These are phyloP conservation scores for Gryon sp. DNA, from an alignment of 1,140 invertebrate species.

Conservation along the genomic window DNA sequence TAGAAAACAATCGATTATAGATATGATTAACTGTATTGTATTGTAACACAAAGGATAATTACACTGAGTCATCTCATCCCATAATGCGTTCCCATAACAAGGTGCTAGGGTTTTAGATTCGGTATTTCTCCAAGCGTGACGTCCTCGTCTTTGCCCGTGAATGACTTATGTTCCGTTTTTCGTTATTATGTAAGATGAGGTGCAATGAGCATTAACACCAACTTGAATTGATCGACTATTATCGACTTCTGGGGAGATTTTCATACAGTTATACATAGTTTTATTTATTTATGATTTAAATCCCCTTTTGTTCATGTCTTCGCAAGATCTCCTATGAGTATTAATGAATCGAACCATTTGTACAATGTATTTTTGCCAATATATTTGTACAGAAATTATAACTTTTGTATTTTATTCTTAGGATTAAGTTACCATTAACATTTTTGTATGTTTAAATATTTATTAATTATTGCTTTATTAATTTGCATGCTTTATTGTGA, in stretches of 20 bases:
- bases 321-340: too few relatives aligned
- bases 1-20: conserved; percentile 59
- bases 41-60: conserved; percentile 63
- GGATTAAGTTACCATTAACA: too few relatives aligned
- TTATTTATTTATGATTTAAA: too few relatives aligned
- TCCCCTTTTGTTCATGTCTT: too few relatives aligned
- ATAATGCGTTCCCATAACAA: conserved; percentile 61
- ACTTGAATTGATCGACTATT: too few relatives aligned
- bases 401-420: too few relatives aligned
- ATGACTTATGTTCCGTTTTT: conserved; percentile 64
- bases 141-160: conserved; percentile 64
- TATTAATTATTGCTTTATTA: neutral
- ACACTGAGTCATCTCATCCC: conserved; percentile 54
- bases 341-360: neutral
- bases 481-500: conserved; percentile 7
- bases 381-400: conserved; percentile 6
- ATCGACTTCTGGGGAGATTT: too few relatives aligned
- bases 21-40: conserved; percentile 67
- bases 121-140: conserved; percentile 49
- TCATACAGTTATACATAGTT: too few relatives aligned
- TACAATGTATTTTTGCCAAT: conserved; percentile 12
- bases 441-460: too few relatives aligned
- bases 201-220: conserved; percentile 43
- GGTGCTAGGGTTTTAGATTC: conserved; percentile 48
- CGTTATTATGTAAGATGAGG: conserved; percentile 60